phyloP scores from a whole-genome alignment of 1,140 invertebrate genomes.

The Drepana arcuata region DNA sequence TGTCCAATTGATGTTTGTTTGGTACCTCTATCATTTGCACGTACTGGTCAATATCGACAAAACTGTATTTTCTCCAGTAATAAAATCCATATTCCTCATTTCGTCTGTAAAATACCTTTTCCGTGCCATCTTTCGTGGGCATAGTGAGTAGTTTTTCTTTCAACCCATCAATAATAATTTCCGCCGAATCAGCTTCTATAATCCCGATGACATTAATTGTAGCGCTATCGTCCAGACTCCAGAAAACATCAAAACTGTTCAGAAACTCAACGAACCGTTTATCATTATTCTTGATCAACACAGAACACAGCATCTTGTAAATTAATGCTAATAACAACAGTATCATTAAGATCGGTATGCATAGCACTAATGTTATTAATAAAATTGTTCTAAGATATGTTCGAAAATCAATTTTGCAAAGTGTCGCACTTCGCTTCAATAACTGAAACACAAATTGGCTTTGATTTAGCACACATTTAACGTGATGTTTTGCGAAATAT shows the following conservation, averaged over 20 bases:
- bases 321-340: slow-evolving; percentile 26
- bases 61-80: slow-evolving; percentile 59
- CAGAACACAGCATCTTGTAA: slow-evolving; percentile 37
- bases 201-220: slow-evolving; percentile 64
- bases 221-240: slow-evolving; percentile 65
- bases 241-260: slow-evolving; percentile 68
- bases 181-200: slow-evolving; percentile 53
- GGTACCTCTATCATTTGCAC: slow-evolving; percentile 45
- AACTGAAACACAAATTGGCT: too few relatives aligned
- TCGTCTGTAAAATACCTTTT: slow-evolving; percentile 61
- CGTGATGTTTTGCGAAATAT: too few relatives aligned
- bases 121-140: slow-evolving; percentile 12
- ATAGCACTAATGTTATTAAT: too few relatives aligned
- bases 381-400: too few relatives aligned
- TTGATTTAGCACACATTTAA: too few relatives aligned
- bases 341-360: too few relatives aligned
- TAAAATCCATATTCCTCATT: slow-evolving; percentile 66
- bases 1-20: slow-evolving; percentile 26
- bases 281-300: slow-evolving; percentile 33
- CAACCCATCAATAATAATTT: too few relatives aligned
- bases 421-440: too few relatives aligned
- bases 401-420: too few relatives aligned
- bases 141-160: slow-evolving; percentile 29
- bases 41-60: slow-evolving; percentile 54
- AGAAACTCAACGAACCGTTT: slow-evolving; percentile 57